Base-by-base conservation (phyloP, 2,888 invertebrate genomes). In the Micropterix aruncella region DNA sequence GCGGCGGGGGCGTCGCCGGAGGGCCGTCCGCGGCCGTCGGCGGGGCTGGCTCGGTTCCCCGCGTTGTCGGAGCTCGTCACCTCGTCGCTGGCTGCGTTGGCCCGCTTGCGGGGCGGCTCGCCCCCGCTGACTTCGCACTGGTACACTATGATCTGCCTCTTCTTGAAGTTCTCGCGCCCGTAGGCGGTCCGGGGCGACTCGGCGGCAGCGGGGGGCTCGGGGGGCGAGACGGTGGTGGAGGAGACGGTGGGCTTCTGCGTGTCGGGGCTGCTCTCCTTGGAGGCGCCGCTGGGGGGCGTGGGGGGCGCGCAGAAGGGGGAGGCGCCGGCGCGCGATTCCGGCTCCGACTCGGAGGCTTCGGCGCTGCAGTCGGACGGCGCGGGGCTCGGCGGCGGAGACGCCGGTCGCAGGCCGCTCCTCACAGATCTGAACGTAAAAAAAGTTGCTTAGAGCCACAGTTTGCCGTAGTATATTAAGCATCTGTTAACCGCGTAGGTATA, bases 311-410 rank as follows among this genome's bases (percentile, higher is more conserved):
- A 74, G 12, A 59, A 55, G 44, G 52, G 19, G 40, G 44, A 27
- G 39, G 40, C 37, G 45, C 60, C 61, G 12, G 57, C 60, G 52
- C 62, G 63, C 0, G 70, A 70, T 51, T 72, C 69, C 1, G 70
- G 52, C 52, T 72, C 72, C 0, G 73, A 74, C 41, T 66, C 66
- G 0, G 74, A 71, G 2, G 75, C 73, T 50, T 80, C 80, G 51
- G 77, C 78, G 42, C 80, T 80, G 3, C 80, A 80, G 39, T 78
- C 77, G 38, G 82, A 81, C 1, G 81, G 80, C 15, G 80, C 61
- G 0, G 85, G 85, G 53, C 85, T 85, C 12, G 81, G 56, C 0
- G 83, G 79, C 1, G 85, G 84, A 56, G 83, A 83, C 46, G 73
- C 69, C 0, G 71, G 65, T 54, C 63, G 65, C 0, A 61, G 63